These are phyloP conservation scores for Hemiscyllium ocellatum DNA, from an alignment of 2,113 vertebrate genomes.

Conservation along the genomic window DNA sequence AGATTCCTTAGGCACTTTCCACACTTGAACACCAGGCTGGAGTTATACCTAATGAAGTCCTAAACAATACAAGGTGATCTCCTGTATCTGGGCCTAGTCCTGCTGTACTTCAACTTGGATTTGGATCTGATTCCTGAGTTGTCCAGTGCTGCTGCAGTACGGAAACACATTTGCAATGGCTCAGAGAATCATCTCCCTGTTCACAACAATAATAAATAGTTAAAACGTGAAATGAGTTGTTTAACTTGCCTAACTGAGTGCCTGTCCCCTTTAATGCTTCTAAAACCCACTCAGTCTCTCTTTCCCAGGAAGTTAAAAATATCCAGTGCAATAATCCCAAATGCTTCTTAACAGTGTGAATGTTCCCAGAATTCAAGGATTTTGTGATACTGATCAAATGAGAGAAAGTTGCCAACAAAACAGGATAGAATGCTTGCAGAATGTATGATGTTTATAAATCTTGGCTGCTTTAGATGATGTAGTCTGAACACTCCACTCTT, in stretches of 20 bases:
- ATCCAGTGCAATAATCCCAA: slow-evolving; percentile 2
- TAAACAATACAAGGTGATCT: background rate
- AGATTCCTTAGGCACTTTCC: background rate
- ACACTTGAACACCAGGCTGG: background rate
- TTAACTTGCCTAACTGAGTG: background rate
- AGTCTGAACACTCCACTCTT: background rate
- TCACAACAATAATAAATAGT: background rate
- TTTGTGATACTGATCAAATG: background rate
- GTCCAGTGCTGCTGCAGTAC: background rate
- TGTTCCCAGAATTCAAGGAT: background rate
- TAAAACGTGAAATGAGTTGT: background rate
- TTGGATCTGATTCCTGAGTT: background rate
- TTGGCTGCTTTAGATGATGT: background rate
- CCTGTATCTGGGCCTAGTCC: background rate
- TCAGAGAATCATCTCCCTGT: background rate
- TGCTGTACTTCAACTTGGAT: background rate
- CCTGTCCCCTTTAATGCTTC: slow-evolving; percentile 10
- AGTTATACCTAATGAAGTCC: background rate
- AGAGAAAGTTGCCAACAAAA: background rate
- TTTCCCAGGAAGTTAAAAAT: slow-evolving; percentile 38
- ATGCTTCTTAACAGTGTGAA: background rate
- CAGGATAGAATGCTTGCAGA: background rate
- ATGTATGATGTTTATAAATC: background rate
- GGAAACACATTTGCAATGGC: background rate
- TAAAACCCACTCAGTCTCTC: background rate